Conservation (phyloP, 2,797 vertebrate species). For the Gambusia yucatana region DNA sequence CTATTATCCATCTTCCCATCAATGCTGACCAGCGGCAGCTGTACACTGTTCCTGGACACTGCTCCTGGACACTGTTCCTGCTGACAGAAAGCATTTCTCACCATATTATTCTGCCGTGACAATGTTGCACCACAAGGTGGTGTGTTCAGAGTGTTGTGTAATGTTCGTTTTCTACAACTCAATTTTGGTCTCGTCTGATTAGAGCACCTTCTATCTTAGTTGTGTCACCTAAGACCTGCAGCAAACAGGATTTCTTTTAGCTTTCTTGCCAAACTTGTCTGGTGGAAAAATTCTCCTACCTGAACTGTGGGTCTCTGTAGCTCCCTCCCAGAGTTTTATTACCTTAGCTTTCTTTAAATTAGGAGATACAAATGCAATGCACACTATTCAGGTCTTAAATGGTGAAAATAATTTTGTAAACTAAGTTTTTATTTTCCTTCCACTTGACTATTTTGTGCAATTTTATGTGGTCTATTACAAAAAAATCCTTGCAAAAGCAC, state of each 20-base stretch:
- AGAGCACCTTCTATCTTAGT: background rate
- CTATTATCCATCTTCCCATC: too few species aligned
- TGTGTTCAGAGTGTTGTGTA: background rate
- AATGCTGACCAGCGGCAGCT: too few species aligned
- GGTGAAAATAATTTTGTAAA: background rate
- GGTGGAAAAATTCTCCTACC: background rate
- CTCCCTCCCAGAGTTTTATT: background rate
- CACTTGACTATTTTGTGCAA: background rate
- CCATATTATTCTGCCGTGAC: too few species aligned
- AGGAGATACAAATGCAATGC: background rate
- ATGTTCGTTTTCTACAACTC: background rate
- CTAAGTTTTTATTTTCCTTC: background rate
- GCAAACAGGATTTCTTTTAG: background rate
- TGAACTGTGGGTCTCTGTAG: background rate
- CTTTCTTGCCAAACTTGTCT: background rate
- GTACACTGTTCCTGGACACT: too few species aligned
- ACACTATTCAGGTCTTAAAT: background rate
- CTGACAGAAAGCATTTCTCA: too few species aligned
- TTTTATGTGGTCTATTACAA: background rate
- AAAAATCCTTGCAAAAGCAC: background rate
- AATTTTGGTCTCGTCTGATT: background rate
- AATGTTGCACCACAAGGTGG: too few species aligned
- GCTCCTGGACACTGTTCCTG: too few species aligned
- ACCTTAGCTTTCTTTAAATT: background rate
- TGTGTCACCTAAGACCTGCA: background rate